phyloP scores from a whole-genome alignment of 2,113 vertebrate species.

The Mustelus asterias region DNA sequence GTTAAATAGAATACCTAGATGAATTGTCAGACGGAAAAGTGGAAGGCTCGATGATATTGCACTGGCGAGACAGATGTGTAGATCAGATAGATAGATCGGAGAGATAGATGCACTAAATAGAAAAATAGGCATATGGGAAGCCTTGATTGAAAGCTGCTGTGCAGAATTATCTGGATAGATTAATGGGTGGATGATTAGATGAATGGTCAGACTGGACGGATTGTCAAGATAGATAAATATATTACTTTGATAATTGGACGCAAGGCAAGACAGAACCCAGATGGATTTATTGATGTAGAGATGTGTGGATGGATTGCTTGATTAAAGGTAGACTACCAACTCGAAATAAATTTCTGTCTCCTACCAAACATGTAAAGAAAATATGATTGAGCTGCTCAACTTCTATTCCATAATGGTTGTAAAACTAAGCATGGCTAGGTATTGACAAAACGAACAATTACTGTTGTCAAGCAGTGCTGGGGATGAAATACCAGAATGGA shows the following conservation, averaged over 20 bases:
- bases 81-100: conserved; percentile 31
- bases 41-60: conserved; percentile 5
- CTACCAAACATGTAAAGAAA: conserved; percentile 17
- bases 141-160: conserved; percentile 26
- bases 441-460: conserved; percentile 27
- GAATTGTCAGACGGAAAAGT: background rate
- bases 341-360: conserved; percentile 18
- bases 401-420: conserved; percentile 11
- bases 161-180: conserved; percentile 19
- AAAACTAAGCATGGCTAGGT: background rate
- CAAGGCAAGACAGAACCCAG: background rate
- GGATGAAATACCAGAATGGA: background rate
- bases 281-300: conserved; percentile 10
- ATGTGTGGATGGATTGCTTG: conserved; percentile 20
- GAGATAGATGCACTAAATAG: background rate
- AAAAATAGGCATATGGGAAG: conserved; percentile 15
- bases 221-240: conserved; percentile 34
- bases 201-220: background rate
- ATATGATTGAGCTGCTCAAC: conserved; percentile 14
- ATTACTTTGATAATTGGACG: conserved; percentile 33
- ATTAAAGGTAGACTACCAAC: conserved; percentile 30
- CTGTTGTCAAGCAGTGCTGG: background rate
- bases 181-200: conserved; percentile 22
- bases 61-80: background rate
- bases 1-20: conserved; percentile 25